These are phyloP conservation scores for Calliphora vomitoria DNA, from an alignment of 2,888 invertebrate genomes.

Conservation along the genomic window DNA sequence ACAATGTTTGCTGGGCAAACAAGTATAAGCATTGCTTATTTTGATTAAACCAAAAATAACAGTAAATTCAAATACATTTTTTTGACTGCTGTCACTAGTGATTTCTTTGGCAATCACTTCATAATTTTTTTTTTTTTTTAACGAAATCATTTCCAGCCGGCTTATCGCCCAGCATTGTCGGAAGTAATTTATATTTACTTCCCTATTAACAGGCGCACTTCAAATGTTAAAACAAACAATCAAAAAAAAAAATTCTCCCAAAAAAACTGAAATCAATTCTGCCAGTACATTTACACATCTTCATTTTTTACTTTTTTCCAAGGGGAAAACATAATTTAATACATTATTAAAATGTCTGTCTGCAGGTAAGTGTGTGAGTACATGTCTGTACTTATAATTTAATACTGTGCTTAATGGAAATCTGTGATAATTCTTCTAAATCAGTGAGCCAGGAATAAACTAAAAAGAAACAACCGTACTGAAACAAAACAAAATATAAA, in stretches of 20 bases:
- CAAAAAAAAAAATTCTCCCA: neutral
- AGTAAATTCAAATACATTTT: constrained; percentile 5
- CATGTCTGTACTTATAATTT: neutral
- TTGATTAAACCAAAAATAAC: neutral
- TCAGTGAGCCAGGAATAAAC: neutral
- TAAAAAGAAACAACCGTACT: no score
- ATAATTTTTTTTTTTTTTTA: constrained; percentile 16
- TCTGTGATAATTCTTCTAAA: constrained; percentile 17
- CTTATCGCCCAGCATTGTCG: neutral
- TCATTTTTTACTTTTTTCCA: neutral
- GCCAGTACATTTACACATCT: neutral
- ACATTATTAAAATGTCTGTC: constrained; percentile 11
- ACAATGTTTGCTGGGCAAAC: neutral
- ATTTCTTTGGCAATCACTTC: neutral
- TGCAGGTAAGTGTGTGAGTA: neutral
- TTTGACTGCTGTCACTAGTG: neutral
- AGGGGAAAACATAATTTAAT: neutral
- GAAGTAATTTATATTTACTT: constrained; percentile 20
- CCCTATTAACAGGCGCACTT: constrained; percentile 2
- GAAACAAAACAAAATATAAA: no score
- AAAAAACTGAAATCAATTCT: neutral
- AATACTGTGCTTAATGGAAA: neutral
- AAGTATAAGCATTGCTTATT: neutral
- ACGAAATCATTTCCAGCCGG: neutral
- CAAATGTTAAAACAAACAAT: constrained; percentile 2